phyloP scores from a whole-genome alignment of 1,140 invertebrate species.

The Eriocheir sinensis region DNA sequence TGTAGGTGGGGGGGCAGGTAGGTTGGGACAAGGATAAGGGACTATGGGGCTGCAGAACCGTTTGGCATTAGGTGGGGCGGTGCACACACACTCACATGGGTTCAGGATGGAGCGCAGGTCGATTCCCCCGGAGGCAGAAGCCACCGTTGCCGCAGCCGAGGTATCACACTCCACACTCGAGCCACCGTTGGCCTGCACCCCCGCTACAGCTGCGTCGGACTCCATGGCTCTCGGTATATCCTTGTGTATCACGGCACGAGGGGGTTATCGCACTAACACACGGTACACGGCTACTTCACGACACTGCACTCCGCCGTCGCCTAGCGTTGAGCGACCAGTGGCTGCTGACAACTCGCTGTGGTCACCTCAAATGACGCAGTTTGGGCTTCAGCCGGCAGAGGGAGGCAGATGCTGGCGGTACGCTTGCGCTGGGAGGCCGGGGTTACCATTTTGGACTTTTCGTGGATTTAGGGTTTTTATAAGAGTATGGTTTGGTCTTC shows the following conservation, averaged over 20 bases:
- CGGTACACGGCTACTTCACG: constrained; percentile 43
- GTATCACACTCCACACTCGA: constrained; percentile 65
- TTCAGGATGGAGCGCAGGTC: constrained; percentile 74
- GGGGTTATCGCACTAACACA: neutral
- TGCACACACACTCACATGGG: constrained; percentile 60
- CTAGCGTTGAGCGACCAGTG: constrained; percentile 67
- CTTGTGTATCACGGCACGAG: constrained; percentile 42
- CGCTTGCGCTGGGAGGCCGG: neutral
- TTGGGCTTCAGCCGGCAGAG: constrained; percentile 63
- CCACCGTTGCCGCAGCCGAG: neutral
- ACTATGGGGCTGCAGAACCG: neutral
- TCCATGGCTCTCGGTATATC: constrained; percentile 44
- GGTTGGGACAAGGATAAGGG: neutral
- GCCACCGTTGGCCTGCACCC: constrained; percentile 68
- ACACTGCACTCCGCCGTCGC: constrained; percentile 56
- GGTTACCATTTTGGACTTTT: no score
- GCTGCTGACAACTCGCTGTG: constrained; percentile 20
- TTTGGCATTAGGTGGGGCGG: neutral
- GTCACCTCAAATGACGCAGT: constrained; percentile 74
- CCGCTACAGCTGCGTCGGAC: constrained; percentile 47
- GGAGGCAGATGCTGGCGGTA: constrained; percentile 45
- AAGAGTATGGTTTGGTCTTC: no score
- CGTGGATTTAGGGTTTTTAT: no score
- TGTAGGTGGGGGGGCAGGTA: neutral
- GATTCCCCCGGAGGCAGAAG: constrained; percentile 61